These are phyloP conservation scores for Limenitis arthemis DNA, from an alignment of 2,888 invertebrate species.

Conservation along the genomic window DNA sequence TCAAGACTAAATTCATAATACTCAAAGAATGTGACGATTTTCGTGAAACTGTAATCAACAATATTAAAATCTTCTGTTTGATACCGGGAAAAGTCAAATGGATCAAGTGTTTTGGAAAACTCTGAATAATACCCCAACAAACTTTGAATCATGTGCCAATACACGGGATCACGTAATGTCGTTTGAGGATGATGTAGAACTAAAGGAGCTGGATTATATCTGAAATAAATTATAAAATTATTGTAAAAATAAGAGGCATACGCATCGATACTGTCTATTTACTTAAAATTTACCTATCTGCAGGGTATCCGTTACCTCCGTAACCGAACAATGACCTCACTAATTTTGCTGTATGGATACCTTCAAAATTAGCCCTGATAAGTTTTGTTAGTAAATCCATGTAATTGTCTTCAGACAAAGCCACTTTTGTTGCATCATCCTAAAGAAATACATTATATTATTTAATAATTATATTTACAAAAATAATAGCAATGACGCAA, in stretches of 20 bases:
- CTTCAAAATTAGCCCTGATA: slow-evolving; percentile 53
- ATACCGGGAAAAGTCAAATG: slow-evolving; percentile 40
- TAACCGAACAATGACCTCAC: slow-evolving; percentile 50
- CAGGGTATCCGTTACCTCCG: slow-evolving; percentile 41
- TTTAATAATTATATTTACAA: not conserved
- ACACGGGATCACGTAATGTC: slow-evolving; percentile 50
- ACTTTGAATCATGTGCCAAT: slow-evolving; percentile 48
- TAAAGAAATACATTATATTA: slow-evolving; percentile 25
- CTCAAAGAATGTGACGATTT: slow-evolving; percentile 48
- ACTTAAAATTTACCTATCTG: slow-evolving; percentile 39
- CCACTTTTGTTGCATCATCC: slow-evolving; percentile 48
- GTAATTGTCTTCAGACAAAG: slow-evolving; percentile 50
- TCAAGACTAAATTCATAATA: slow-evolving; percentile 46
- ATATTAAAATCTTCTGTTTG: slow-evolving; percentile 43
- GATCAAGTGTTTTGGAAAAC: slow-evolving; percentile 40
- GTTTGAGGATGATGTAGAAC: slow-evolving; percentile 56
- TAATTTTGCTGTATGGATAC: slow-evolving; percentile 43
- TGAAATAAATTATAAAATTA: slow-evolving; percentile 30
- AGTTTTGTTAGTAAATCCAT: slow-evolving; percentile 48
- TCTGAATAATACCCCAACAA: slow-evolving; percentile 46
- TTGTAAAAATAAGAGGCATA: not conserved
- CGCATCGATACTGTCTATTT: not conserved
- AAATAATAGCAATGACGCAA: not conserved
- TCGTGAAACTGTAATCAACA: slow-evolving; percentile 34
- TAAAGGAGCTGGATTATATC: slow-evolving; percentile 57